phyloP scores from a whole-genome alignment of 2,797 vertebrate genomes.

The Mastacembelus armatus region DNA sequence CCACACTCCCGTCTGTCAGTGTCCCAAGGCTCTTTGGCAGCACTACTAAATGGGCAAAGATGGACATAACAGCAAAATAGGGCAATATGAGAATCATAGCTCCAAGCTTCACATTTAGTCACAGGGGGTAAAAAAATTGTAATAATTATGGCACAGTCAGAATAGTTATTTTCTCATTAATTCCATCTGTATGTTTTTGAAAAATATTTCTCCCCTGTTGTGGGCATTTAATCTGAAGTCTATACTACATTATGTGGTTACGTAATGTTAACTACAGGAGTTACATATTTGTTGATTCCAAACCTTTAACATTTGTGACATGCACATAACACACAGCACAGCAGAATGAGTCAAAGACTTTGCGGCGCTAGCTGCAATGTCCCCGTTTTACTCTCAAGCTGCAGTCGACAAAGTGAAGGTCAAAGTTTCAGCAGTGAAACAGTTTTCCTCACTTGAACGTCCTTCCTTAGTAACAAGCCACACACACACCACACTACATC shows the following conservation, averaged over 20 bases:
- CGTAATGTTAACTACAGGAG: not conserved
- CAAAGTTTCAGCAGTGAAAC: slow-evolving; percentile 31
- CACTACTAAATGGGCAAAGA: slow-evolving; percentile 82
- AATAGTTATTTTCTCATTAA: slow-evolving; percentile 16
- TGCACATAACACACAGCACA: not conserved
- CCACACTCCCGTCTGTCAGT: slow-evolving; percentile 88
- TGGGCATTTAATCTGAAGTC: not conserved
- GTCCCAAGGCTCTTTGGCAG: slow-evolving; percentile 91
- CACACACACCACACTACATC: not conserved
- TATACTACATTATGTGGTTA: not conserved
- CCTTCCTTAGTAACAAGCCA: slow-evolving; percentile 3
- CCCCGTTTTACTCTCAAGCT: slow-evolving; percentile 44
- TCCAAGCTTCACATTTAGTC: slow-evolving; percentile 4
- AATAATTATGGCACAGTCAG: slow-evolving; percentile 6
- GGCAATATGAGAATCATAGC: slow-evolving; percentile 4
- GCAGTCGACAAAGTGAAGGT: slow-evolving; percentile 50
- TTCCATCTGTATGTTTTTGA: no score
- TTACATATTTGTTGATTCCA: slow-evolving; percentile 1
- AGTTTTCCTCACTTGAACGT: slow-evolving; percentile 27
- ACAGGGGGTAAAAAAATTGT: not conserved
- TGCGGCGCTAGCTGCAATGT: slow-evolving; percentile 27
- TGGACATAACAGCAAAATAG: not conserved
- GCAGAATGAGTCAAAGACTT: slow-evolving; percentile 32
- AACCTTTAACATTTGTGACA: slow-evolving; percentile 4
- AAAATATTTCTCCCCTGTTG: not conserved